Evolutionary conservation across 2,113 vertebrate genomes (phyloP), one percentile per base, ranked within the genome.

Genomic region (Hystrix cristata): DNA sequence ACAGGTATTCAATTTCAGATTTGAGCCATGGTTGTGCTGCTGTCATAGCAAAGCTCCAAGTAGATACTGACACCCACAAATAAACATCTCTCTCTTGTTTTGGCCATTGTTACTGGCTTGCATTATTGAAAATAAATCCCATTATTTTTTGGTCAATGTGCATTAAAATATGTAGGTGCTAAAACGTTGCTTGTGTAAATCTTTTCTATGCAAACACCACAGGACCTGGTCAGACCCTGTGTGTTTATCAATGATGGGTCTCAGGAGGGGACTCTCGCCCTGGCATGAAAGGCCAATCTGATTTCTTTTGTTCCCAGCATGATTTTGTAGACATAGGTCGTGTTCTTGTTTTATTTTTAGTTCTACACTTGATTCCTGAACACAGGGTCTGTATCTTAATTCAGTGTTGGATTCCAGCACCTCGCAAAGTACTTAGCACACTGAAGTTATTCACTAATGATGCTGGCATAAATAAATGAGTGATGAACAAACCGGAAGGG

Each of bases 371-470:
- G 34, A 71, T 43, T 90, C 76, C 83, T 79, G 59, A 85, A 46
- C 62, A 12, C 18, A 94, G 64, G 67, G 57, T 78, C n/a, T 91
- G 13, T 15, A 60, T 91, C 83, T 94, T 74, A 92, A 88, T 69
- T 94, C 9, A 31, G 25, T 51, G 67, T 38, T 71, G 51, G 62
- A 83, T 34, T 82, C 38, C 2, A 90, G 53, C 7, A 64, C 19
- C 79, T 81, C 59, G 27, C 48, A 71, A 14, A 43, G 29, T 80
- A 83, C 21, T 90, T 78, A 59, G 72, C 8, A 31, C n/a, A 59
- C 34, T n/a, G 7, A 71, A 84, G 14, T 67, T 67, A 31, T 65
- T 65, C 46, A 64, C 1, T 84, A 71, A 60, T 4, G 34, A 94
- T 64, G 27, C 27, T 92, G 76, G 76, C 21, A 81, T 92, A 90